phyloP scores from a whole-genome alignment of 2,888 invertebrate species.

The Bedellia somnulentella region DNA sequence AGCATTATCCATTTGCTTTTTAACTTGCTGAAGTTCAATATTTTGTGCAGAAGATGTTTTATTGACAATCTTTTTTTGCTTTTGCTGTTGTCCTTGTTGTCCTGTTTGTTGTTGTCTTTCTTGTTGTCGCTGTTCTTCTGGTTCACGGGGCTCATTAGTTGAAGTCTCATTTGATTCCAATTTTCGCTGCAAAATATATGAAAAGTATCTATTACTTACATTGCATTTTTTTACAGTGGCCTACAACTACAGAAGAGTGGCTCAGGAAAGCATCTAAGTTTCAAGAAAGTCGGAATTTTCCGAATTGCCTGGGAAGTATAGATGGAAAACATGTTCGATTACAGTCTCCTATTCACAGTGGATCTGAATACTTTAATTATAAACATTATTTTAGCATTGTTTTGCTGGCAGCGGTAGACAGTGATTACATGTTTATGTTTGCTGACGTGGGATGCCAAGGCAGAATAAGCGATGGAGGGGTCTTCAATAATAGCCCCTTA shows the following conservation, averaged over 20 bases:
- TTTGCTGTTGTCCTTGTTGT: no score
- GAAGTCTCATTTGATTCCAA: no score
- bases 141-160: no score
- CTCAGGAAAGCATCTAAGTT: conserved; percentile 14
- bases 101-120: no score
- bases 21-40: no score
- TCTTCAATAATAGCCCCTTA: not conserved
- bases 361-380: conserved; percentile 18
- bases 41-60: no score
- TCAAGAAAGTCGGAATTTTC: conserved; percentile 15
- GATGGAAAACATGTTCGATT: conserved; percentile 19
- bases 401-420: conserved; percentile 19
- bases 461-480: conserved; percentile 1
- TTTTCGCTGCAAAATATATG: no score
- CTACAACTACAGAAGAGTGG: conserved; percentile 15
- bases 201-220: no score
- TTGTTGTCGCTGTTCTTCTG: no score
- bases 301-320: conserved; percentile 15
- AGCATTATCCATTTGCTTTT: no score
- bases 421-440: conserved; percentile 5
- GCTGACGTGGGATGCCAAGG: conserved; percentile 7
- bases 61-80: no score
- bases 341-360: conserved; percentile 14
- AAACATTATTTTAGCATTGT: conserved; percentile 19
- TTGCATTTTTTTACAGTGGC: no score